Conservation (phyloP, 2,797 vertebrate genomes). For the Pangasius djambal region DNA sequence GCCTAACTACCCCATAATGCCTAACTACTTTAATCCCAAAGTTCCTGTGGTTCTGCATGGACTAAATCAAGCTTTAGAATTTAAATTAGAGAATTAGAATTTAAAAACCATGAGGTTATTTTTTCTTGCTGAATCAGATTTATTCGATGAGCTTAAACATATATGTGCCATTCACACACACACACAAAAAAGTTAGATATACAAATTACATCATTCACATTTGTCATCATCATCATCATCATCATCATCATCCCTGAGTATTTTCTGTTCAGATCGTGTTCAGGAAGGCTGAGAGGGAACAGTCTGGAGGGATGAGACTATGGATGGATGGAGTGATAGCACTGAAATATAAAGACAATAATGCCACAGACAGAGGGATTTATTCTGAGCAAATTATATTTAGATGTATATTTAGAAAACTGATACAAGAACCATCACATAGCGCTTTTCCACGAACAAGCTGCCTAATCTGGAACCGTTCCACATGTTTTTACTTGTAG, state of each 20-base stretch:
- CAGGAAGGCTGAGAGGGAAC: background rate
- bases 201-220: background rate
- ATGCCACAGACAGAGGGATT: background rate
- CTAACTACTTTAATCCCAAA: background rate
- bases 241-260: background rate
- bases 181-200: background rate
- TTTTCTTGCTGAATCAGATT: background rate
- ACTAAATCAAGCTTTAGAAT: background rate
- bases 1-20: background rate
- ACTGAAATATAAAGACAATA: background rate
- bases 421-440: too few species aligned
- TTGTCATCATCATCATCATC: background rate
- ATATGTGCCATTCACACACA: background rate
- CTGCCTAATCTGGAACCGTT: background rate
- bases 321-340: background rate
- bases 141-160: background rate
- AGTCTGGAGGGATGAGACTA: background rate
- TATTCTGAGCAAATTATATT: background rate
- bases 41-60: background rate
- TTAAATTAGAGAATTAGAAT: too few species aligned
- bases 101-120: background rate
- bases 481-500: too few species aligned
- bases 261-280: background rate
- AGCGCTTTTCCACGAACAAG: background rate
- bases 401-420: background rate